A percentile compares a stretch with the other conserved stretches of the same genome.
Conservation (phyloP, 2,888 invertebrate species). For the Orgyia antiqua region DNA sequence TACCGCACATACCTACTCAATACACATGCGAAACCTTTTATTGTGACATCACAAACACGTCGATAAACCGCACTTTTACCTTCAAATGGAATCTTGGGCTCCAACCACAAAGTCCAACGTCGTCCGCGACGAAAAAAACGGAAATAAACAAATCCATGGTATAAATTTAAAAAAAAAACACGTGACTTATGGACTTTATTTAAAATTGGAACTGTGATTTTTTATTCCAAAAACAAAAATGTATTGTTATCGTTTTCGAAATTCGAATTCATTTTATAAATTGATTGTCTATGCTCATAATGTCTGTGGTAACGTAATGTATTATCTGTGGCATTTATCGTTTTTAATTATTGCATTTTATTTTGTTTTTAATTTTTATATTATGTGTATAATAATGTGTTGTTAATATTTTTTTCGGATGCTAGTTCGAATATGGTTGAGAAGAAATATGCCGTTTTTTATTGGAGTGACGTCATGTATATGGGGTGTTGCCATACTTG, state of each 20-base stretch:
- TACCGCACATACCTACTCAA: slow-evolving; percentile 73
- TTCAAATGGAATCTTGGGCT: slow-evolving; percentile 64
- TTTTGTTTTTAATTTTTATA: slow-evolving; percentile 22
- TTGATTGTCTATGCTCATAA: slow-evolving; percentile 15
- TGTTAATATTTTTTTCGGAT: slow-evolving; percentile 29
- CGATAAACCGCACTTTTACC: slow-evolving; percentile 36
- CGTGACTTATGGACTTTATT: slow-evolving; percentile 32
- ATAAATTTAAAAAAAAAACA: slow-evolving; percentile 8
- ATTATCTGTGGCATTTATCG: slow-evolving; percentile 66
- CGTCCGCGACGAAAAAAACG: slow-evolving; percentile 77
- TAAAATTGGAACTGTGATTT: slow-evolving; percentile 66
- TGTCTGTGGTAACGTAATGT: slow-evolving; percentile 49
- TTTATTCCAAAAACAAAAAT: slow-evolving; percentile 25
- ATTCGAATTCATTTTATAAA: slow-evolving; percentile 36
- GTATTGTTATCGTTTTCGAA: slow-evolving; percentile 17
- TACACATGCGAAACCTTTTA: slow-evolving; percentile 49
- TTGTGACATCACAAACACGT: slow-evolving; percentile 43
- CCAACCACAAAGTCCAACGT: slow-evolving; percentile 74
- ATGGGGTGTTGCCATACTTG: slow-evolving; percentile 83
- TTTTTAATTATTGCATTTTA: slow-evolving; percentile 32
- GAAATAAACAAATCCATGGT: slow-evolving; percentile 48
- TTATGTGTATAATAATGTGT: slow-evolving; percentile 39
- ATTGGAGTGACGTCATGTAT: slow-evolving; percentile 93
- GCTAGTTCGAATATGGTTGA: slow-evolving; percentile 79
- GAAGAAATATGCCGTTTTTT: slow-evolving; percentile 86